Evolutionary conservation across 2,888 invertebrate species (phyloP).

Genomic region (Magallana nippona): DNA sequence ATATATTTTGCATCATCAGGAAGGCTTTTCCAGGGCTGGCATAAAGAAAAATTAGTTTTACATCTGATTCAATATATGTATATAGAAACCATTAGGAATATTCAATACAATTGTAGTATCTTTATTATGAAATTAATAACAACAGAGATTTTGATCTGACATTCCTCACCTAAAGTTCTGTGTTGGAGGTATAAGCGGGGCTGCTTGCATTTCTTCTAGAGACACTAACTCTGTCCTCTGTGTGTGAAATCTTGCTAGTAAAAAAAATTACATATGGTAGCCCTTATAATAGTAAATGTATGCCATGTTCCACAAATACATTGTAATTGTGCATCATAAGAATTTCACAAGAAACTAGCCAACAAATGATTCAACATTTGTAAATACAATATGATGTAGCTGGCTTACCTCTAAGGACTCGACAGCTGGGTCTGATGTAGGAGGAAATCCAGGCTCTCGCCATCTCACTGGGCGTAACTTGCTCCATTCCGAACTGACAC

Average conservation of each 20-base stretch:
- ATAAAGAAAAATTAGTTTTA: slow-evolving; percentile 45
- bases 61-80: neutral
- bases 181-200: slow-evolving; percentile 62
- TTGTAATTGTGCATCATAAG: no score
- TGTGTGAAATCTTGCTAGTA: slow-evolving; percentile 58
- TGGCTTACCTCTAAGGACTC: slow-evolving; percentile 69
- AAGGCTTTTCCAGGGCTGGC: slow-evolving; percentile 57
- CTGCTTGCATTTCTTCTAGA: slow-evolving; percentile 66
- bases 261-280: no score
- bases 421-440: slow-evolving; percentile 67
- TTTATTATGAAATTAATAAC: neutral
- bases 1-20: slow-evolving; percentile 55
- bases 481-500: slow-evolving; percentile 68
- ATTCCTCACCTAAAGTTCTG: slow-evolving; percentile 63
- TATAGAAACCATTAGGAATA: neutral
- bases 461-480: slow-evolving; percentile 66
- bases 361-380: no score
- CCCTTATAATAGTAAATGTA: no score
- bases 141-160: no score
- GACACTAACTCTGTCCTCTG: slow-evolving; percentile 70
- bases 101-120: neutral
- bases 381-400: no score
- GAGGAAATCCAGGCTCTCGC: slow-evolving; percentile 69
- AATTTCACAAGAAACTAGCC: no score
- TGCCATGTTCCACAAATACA: no score